Percentiles rank a stretch among this genome's conserved stretches.
phyloP scores from a whole-genome alignment of 2,888 invertebrate genomes.

The Rotaria sp. region DNA sequence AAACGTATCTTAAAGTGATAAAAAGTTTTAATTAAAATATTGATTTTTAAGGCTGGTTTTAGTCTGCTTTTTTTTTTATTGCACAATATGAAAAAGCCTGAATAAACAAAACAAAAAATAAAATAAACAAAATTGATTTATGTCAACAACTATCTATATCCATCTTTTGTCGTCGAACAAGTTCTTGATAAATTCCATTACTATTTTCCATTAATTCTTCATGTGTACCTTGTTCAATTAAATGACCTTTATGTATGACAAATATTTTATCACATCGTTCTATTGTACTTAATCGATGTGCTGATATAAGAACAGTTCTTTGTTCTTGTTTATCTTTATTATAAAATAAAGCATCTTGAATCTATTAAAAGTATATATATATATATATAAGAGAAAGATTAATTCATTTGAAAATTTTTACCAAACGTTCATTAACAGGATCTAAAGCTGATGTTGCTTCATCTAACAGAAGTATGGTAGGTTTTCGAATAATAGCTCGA shows the following conservation, averaged over 20 bases:
- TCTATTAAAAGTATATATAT: background rate
- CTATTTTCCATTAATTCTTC: slow-evolving; percentile 55
- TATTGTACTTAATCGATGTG: slow-evolving; percentile 59
- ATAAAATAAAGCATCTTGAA: slow-evolving; percentile 3
- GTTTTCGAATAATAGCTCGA: slow-evolving; percentile 53
- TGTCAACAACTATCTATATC: background rate
- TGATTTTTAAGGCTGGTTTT: too few relatives aligned
- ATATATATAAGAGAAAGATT: background rate
- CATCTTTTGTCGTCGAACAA: slow-evolving; percentile 47
- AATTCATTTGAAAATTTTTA: background rate
- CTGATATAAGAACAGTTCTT: slow-evolving; percentile 57
- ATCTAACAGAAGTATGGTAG: slow-evolving; percentile 55
- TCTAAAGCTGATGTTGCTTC: slow-evolving; percentile 44
- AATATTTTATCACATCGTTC: slow-evolving; percentile 58
- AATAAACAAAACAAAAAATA: background rate
- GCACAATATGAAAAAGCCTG: background rate
- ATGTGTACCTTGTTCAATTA: slow-evolving; percentile 58
- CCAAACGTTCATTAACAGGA: slow-evolving; percentile 15
- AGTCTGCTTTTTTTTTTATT: background rate
- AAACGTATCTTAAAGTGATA: too few relatives aligned
- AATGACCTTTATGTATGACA: slow-evolving; percentile 59
- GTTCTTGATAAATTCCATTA: slow-evolving; percentile 55
- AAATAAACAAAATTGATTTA: background rate
- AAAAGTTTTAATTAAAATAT: too few relatives aligned
- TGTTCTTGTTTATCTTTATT: background rate